Base-by-base conservation (phyloP, 2,888 invertebrate genomes). In the Pegoplata infirma region DNA sequence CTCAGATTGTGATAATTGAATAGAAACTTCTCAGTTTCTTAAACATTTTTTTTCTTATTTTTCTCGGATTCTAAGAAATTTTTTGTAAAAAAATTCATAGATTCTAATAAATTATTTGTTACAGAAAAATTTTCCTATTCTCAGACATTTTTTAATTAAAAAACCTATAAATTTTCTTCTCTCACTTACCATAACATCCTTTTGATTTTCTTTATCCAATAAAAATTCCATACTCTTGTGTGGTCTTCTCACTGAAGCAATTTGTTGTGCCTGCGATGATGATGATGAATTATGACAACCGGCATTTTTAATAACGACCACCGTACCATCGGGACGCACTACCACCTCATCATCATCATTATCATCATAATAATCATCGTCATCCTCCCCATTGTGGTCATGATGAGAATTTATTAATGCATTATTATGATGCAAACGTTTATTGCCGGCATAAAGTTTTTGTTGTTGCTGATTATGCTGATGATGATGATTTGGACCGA, bases 161-260 rank as follows among this genome's bases (percentile, higher is more conserved):
- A 25, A 5, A 25, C 25, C 25, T 25, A 25, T 25, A 25, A 3
- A 19, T 25, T 53, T 25, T 14, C 14, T 46, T 61, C 25, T 56
- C 3, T 4, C n/a, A 92, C 94, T 94, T 88, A 96, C 96, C 96
- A 96, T 93, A 85, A 95, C 93, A 84, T 93, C 94, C 88, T 94
- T 94, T 88, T 96, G 94, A 91, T 96, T 96, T 90, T 96, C 95
- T 91, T 96, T 97, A 91, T 97, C 97, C 90, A 97, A 93, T 89
- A 97, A 93, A 92, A 97, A 97, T 93, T 97, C 97, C 97, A 97
- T 97, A 91, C 96, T 96, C 91, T 96, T 96, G 91, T 95, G 95
- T 63, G 95, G 95, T 80, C 92, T 87, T 66, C 89, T 91, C 66
- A 86, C 84, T 86, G 86, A 84, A 40, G 85, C 86, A 69, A 88